Percentiles rank a stretch among this genome's conserved stretches.
phyloP scores from a whole-genome alignment of 1,140 invertebrate species.

The Caenorhabditis remanei region DNA sequence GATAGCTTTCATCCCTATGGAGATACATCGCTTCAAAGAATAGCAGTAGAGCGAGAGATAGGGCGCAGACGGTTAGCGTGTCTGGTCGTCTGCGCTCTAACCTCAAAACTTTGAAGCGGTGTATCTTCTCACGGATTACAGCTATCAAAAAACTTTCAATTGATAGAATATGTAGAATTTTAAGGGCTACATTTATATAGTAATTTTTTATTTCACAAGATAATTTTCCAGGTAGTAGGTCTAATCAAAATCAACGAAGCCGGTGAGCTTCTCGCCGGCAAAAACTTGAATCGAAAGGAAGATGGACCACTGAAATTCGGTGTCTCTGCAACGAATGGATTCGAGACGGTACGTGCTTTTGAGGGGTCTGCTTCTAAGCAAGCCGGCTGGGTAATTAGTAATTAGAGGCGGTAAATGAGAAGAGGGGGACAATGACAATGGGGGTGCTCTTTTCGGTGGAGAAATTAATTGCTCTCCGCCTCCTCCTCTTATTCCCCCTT shows the following conservation, averaged over 20 bases:
- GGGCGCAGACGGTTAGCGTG: too few species aligned
- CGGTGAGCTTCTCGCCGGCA: conserved; percentile 52
- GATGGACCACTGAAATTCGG: conserved; percentile 42
- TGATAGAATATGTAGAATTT: not conserved
- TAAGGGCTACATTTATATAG: not conserved
- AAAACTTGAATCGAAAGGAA: not conserved
- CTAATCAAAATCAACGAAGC: conserved; percentile 57
- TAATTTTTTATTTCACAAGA: not conserved
- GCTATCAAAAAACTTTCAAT: not conserved
- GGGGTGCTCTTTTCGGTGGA: too few species aligned
- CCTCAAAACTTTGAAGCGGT: not conserved
- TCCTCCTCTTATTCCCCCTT: too few species aligned
- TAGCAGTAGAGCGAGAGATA: too few species aligned
- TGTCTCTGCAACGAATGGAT: conserved; percentile 61
- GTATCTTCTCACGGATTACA: not conserved
- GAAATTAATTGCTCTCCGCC: too few species aligned
- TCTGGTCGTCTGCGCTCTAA: too few species aligned
- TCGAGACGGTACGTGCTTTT: conserved; percentile 55
- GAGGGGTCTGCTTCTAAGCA: too few species aligned
- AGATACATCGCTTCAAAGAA: not conserved
- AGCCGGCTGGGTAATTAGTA: too few species aligned
- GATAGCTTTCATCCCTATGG: not conserved
- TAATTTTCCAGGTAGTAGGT: conserved; percentile 35
- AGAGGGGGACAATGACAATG: too few species aligned
- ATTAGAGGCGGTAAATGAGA: too few species aligned